phyloP scores from a whole-genome alignment of 1,140 invertebrate genomes.

The Calephelis virginiensis region DNA sequence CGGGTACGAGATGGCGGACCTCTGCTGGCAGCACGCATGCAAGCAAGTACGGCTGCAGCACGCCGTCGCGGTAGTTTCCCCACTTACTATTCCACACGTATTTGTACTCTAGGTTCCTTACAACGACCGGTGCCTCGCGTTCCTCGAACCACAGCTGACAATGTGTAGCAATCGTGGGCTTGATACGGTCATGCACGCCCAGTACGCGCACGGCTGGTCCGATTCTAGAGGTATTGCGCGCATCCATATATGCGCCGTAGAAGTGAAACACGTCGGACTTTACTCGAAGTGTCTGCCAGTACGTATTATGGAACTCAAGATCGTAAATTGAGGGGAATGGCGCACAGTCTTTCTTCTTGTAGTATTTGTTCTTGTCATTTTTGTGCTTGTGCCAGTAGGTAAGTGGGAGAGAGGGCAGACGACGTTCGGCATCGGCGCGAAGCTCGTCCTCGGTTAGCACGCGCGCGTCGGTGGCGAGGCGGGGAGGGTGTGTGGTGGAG shows the following conservation, averaged over 20 bases:
- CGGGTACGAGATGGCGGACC: constrained; percentile 86
- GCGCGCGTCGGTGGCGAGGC: constrained; percentile 79
- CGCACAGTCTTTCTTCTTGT: constrained; percentile 87
- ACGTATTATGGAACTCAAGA: constrained; percentile 94
- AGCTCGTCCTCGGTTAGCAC: constrained; percentile 87
- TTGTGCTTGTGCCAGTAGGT: constrained; percentile 89
- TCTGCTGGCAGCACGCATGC: constrained; percentile 90
- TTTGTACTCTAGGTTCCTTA: constrained; percentile 92
- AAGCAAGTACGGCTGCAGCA: constrained; percentile 94
- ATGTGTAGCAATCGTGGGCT: constrained; percentile 88
- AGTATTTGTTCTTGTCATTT: constrained; percentile 84
- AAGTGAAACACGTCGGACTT: constrained; percentile 92
- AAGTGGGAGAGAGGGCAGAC: constrained; percentile 89
- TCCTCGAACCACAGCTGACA: constrained; percentile 96
- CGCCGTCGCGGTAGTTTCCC: constrained; percentile 95
- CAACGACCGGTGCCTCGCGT: constrained; percentile 87
- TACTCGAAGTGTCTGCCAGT: constrained; percentile 91
- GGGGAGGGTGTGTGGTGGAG: constrained; percentile 53
- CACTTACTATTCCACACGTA: constrained; percentile 97
- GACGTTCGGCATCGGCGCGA: constrained; percentile 86
- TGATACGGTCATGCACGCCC: constrained; percentile 93
- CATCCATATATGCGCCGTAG: constrained; percentile 93
- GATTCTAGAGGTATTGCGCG: constrained; percentile 85
- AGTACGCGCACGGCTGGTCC: constrained; percentile 91
- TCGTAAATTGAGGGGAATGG: constrained; percentile 92